Conservation (phyloP, 2,113 vertebrate species). For the Gymnorhina tibicen region DNA sequence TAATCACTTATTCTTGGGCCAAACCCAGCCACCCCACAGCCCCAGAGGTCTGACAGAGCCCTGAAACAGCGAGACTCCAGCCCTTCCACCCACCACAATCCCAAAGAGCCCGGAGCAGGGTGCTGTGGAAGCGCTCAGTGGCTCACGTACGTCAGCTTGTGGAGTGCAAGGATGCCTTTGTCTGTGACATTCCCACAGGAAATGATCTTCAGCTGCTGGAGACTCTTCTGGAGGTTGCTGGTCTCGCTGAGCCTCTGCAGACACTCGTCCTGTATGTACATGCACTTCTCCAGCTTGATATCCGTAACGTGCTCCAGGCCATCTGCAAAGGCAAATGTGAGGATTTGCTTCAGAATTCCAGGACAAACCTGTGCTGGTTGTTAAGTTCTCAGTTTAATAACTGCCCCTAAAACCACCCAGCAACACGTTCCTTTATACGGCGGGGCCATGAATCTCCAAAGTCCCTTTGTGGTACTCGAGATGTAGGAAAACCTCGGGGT, state of each 20-base stretch:
- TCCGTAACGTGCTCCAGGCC: slow-evolving; percentile 85
- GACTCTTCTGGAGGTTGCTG: slow-evolving; percentile 80
- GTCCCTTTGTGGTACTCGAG: not conserved
- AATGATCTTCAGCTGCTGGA: slow-evolving; percentile 82
- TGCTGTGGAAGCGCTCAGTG: fast-evolving
- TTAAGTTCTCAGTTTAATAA: not conserved
- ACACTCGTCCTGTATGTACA: slow-evolving; percentile 89
- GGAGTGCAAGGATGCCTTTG: slow-evolving; percentile 82
- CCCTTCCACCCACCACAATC: not conserved
- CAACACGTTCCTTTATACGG: not conserved
- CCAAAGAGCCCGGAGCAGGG: not conserved
- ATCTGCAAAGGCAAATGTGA: slow-evolving; percentile 70
- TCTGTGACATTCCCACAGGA: slow-evolving; percentile 93
- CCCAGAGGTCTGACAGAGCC: not conserved
- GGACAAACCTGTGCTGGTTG: not conserved
- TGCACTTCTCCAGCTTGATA: slow-evolving; percentile 85
- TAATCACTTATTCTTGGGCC: not conserved
- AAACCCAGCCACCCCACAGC: not conserved
- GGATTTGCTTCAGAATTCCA: not conserved
- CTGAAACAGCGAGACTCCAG: too few relatives aligned
- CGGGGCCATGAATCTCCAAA: fast-evolving
- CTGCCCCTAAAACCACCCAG: not conserved
- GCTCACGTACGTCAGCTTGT: slow-evolving; percentile 78
- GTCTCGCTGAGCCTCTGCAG: slow-evolving; percentile 84
- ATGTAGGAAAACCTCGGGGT: fast-evolving